A percentile compares a stretch with the other conserved stretches of the same genome.
phyloP scores from a whole-genome alignment of 1,140 invertebrate genomes.

The Macrotrachela quadricornifera region DNA sequence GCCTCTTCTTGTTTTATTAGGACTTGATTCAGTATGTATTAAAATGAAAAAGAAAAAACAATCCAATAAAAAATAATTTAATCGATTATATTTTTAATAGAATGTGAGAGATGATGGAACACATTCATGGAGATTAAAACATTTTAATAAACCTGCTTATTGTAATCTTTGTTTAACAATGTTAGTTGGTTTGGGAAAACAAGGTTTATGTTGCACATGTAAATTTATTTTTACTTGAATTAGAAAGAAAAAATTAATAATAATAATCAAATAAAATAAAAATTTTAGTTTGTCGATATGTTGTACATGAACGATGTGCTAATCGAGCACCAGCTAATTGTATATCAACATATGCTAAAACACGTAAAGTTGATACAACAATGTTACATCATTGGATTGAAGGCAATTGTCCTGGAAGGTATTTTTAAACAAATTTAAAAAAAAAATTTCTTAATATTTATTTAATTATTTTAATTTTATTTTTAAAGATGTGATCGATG shows the following conservation, averaged over 20 bases:
- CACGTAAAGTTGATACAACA: slow-evolving; percentile 45
- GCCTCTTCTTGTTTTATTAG: slow-evolving; percentile 68
- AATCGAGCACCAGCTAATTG: slow-evolving; percentile 75
- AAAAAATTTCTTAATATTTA: too few species aligned
- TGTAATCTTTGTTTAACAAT: slow-evolving; percentile 86
- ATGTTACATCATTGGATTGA: slow-evolving; percentile 75
- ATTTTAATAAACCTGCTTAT: slow-evolving; percentile 80
- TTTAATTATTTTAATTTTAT: too few species aligned
- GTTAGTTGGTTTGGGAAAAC: slow-evolving; percentile 80
- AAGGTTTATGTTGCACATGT: slow-evolving; percentile 73
- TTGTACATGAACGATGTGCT: slow-evolving; percentile 84
- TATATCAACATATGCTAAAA: slow-evolving; percentile 81
- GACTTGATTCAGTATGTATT: slow-evolving; percentile 42
- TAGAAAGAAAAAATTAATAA: background rate
- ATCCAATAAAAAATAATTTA: too few species aligned
- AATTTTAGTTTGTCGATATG: slow-evolving; percentile 79
- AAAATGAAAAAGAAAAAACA: too few species aligned
- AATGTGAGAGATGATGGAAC: slow-evolving; percentile 88
- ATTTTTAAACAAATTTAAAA: too few species aligned
- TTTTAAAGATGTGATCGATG: slow-evolving; percentile 60
- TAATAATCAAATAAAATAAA: too few species aligned
- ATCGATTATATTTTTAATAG: slow-evolving; percentile 35
- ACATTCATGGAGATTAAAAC: slow-evolving; percentile 78
- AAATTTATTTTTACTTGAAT: slow-evolving; percentile 16
- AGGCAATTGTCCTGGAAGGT: slow-evolving; percentile 44